These are phyloP conservation scores for Hylia prasina DNA, from an alignment of 2,113 vertebrate species.

Conservation along the genomic window DNA sequence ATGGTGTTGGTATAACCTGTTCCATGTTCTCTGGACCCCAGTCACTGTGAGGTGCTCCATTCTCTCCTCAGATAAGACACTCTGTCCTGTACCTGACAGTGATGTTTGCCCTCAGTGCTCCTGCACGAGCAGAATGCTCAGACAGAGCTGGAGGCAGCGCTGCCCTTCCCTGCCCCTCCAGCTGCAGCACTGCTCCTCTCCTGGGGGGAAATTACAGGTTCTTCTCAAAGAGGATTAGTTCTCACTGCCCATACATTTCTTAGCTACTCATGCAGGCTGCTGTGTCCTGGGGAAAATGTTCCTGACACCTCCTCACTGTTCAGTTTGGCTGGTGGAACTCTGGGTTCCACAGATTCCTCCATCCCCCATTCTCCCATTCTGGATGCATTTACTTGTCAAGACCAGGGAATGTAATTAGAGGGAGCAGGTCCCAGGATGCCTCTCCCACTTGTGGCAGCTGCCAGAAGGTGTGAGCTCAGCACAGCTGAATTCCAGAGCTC, in stretches of 20 bases:
- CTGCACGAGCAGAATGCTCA: not conserved
- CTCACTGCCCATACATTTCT: not conserved
- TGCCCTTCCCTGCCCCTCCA: conserved; percentile 2
- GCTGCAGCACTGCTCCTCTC: not conserved
- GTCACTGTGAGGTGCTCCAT: not conserved
- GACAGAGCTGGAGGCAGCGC: conserved; percentile 15
- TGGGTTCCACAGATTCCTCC: not conserved
- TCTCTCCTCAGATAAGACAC: not conserved
- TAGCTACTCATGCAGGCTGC: not conserved
- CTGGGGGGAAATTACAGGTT: not conserved
- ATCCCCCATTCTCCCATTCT: not conserved
- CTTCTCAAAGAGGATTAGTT: not conserved
- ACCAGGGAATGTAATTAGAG: conserved; percentile 39
- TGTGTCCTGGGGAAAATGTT: not conserved
- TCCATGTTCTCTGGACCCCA: not conserved
- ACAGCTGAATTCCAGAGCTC: conserved; percentile 24
- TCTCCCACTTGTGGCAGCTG: conserved; percentile 36
- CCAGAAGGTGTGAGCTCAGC: conserved; percentile 39
- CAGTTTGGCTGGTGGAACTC: not conserved
- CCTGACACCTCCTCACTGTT: not conserved
- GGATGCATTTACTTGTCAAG: conserved; percentile 31
- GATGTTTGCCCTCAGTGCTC: not conserved
- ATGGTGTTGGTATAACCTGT: not conserved
- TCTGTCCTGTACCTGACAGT: not conserved
- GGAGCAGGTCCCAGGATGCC: conserved; percentile 37